Percentiles rank a stretch among this genome's conserved stretches.
phyloP scores from a whole-genome alignment of 2,113 vertebrate species.

The Ranitomeya imitator region DNA sequence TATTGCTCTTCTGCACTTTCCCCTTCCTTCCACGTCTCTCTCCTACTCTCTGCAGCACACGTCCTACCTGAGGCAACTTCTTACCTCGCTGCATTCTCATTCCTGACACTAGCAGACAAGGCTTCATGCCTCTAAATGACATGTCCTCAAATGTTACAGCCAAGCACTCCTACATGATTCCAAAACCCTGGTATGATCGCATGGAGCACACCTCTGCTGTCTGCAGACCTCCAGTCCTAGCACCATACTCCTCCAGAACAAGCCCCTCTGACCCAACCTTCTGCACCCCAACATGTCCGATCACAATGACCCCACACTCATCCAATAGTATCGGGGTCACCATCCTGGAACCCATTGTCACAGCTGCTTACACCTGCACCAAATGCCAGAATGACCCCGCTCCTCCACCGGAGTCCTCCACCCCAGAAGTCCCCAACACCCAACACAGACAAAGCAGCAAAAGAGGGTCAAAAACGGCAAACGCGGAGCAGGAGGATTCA shows the following conservation, averaged over 20 bases:
- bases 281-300: neutral
- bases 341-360: neutral
- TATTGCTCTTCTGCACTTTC: neutral
- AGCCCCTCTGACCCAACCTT: neutral
- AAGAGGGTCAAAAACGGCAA: neutral
- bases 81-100: neutral
- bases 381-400: neutral
- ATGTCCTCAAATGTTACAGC: neutral
- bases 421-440: neutral
- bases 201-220: neutral
- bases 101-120: neutral
- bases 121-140: neutral
- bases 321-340: neutral
- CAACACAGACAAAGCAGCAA: neutral
- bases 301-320: neutral
- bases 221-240: neutral
- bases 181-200: neutral
- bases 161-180: neutral
- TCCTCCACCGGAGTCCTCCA: neutral
- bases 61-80: neutral
- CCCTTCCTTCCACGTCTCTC: neutral
- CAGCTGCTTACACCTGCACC: neutral
- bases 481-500: slow-evolving; percentile 6
- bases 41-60: neutral
- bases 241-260: neutral